Evolutionary conservation across 2,888 invertebrate genomes (phyloP), one percentile per base, ranked within the genome.

Genomic region (Rotaria macrura): DNA sequence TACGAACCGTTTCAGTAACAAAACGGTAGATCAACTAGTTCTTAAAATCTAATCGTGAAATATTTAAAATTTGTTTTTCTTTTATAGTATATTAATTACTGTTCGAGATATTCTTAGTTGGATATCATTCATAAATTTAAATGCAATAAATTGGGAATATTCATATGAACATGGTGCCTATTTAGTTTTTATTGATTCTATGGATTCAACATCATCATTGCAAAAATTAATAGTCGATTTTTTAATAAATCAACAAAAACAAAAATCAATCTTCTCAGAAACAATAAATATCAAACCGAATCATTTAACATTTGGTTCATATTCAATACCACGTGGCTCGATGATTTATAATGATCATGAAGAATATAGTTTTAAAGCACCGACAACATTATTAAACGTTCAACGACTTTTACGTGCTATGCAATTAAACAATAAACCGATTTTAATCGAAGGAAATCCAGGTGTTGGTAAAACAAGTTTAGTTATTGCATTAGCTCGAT

Each of bases 391-490:
- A 84, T 92, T 93, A 40, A 99, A 99, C 91, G 93, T 95, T 0
- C 92, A 95, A 87, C 93, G 96, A 87, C 90, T 99, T 20, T 91
- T 99, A 65, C 93, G 98, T 86, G 97, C 95, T 0, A 92, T 99
- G 89, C 95, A 96, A 89, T 91, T 97, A 87, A 88, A 89, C 14
- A 88, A 89, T 6, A 94, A 94, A 87, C 96, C 98, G 0, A 94
- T 99, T 87, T 92, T 99, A 85, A 91, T 99, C 34, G 99, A 99
- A 92, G 99, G 92, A 3, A 90, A 96, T 88, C 99, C 99, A 6
- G 99, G 99, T 4, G 97, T 98, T 38, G 99, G 99, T 6, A 99
- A 99, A 92, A 98, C 98, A 0, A 96, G 96, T 88, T 92, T 97
- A 85, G 95, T 99, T 3, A 94, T 94, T 85, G 96, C 96, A 47